Percentiles rank a stretch among this genome's conserved stretches.
These are phyloP conservation scores for Heterocephalus glaber DNA, from an alignment of 2,113 vertebrate species.

Conservation along the genomic window DNA sequence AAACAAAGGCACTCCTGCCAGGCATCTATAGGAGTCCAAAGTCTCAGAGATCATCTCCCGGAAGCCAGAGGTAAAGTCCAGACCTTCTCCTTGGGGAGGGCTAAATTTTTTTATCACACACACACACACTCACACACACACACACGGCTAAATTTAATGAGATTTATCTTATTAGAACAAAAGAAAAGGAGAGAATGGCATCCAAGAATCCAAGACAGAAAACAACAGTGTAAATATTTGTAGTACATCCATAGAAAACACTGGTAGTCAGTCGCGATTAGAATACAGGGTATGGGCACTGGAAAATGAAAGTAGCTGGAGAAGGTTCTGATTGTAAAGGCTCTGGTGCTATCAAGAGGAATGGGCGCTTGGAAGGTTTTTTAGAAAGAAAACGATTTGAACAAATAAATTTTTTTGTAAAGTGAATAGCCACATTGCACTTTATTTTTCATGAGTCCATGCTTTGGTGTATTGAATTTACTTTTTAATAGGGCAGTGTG, in stretches of 20 bases:
- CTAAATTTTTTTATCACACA: neutral
- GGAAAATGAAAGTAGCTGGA: neutral
- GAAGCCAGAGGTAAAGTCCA: neutral
- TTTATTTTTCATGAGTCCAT: neutral
- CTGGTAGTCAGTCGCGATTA: neutral
- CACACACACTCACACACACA: neutral
- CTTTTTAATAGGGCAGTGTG: slow-evolving; percentile 17
- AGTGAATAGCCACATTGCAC: neutral
- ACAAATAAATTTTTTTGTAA: neutral
- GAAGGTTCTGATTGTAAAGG: neutral
- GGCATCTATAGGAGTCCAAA: neutral
- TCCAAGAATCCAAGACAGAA: neutral
- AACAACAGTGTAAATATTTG: neutral
- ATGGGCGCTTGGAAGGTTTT: neutral
- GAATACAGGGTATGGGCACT: neutral
- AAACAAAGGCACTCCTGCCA: neutral
- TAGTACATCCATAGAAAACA: neutral
- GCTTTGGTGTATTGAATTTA: neutral
- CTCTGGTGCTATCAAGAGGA: neutral
- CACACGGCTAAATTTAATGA: neutral
- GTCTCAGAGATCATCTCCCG: neutral
- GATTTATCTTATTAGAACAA: neutral
- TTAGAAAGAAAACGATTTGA: neutral
- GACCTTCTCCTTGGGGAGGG: neutral
- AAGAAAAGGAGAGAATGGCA: neutral